Conservation (phyloP, 2,113 vertebrate genomes). For the Carettochelys insculpta region DNA sequence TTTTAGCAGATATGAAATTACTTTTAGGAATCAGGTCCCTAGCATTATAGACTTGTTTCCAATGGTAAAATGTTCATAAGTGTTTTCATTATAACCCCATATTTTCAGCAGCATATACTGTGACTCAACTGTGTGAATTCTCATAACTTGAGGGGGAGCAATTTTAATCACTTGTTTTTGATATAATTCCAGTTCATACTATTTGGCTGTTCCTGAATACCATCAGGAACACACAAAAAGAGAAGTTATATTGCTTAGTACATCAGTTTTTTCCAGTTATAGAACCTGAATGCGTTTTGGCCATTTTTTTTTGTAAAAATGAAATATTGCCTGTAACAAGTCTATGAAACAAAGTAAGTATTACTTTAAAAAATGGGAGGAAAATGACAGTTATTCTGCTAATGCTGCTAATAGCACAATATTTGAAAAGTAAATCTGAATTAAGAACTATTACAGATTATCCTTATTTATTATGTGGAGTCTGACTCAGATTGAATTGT, state of each 20-base stretch:
- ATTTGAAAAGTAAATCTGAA: constrained; percentile 69
- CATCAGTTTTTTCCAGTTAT: constrained; percentile 58
- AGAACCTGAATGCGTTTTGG: constrained; percentile 52
- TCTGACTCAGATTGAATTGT: accelerated
- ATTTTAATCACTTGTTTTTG: constrained; percentile 21
- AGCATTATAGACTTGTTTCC: not conserved
- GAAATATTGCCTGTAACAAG: not conserved
- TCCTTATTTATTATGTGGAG: not conserved
- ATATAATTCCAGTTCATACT: constrained; percentile 66
- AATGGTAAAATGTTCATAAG: constrained; percentile 37
- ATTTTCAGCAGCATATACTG: constrained; percentile 12
- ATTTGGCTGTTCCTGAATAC: constrained; percentile 72
- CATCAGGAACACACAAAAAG: constrained; percentile 68
- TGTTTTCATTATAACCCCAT: constrained; percentile 33
- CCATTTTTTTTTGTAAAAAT: constrained; percentile 39
- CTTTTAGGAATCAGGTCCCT: constrained; percentile 62
- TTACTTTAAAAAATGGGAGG: constrained; percentile 23
- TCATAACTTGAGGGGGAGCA: constrained; percentile 55
- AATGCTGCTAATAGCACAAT: constrained; percentile 31
- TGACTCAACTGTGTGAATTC: constrained; percentile 31
- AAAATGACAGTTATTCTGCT: constrained; percentile 15
- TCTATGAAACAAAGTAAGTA: not conserved
- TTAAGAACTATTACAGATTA: constrained; percentile 67
- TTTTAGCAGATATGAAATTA: constrained; percentile 59
- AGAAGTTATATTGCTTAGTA: constrained; percentile 49